phyloP scores from a whole-genome alignment of 2,888 invertebrate genomes.

The Temnothorax rugatulus region DNA sequence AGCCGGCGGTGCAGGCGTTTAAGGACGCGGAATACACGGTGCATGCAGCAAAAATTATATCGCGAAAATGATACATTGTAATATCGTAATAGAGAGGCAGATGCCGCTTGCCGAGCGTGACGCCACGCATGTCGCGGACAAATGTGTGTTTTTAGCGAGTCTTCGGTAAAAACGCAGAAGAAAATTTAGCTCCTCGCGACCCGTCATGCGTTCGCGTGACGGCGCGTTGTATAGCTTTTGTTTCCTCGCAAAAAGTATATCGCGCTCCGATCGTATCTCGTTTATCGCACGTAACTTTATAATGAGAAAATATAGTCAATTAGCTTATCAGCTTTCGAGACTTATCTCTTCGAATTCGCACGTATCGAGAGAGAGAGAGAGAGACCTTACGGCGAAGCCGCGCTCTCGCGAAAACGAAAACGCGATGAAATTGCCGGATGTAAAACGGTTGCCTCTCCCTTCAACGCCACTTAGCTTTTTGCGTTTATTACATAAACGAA shows the following conservation, averaged over 20 bases:
- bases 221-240: not conserved
- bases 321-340: conserved; percentile 12
- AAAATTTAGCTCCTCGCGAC: not conserved
- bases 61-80: conserved; percentile 23
- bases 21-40: conserved; percentile 10
- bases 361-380: not conserved
- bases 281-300: conserved; percentile 32
- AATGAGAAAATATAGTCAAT: conserved; percentile 15
- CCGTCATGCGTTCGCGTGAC: not conserved
- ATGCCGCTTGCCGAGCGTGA: conserved; percentile 23
- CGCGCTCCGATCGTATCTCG: not conserved
- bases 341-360: not conserved
- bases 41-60: conserved; percentile 13
- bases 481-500: conserved; percentile 44
- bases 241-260: conserved; percentile 23
- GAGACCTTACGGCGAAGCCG: not conserved
- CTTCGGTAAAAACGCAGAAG: not conserved
- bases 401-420: not conserved
- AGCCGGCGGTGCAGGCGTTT: conserved; percentile 41
- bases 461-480: conserved; percentile 12
- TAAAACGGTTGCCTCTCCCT: conserved; percentile 13
- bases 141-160: not conserved
- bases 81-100: conserved; percentile 39
- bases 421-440: conserved; percentile 36
- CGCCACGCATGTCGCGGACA: conserved; percentile 17